Conservation (phyloP, 1,140 invertebrate genomes). For the Grapholita molesta region DNA sequence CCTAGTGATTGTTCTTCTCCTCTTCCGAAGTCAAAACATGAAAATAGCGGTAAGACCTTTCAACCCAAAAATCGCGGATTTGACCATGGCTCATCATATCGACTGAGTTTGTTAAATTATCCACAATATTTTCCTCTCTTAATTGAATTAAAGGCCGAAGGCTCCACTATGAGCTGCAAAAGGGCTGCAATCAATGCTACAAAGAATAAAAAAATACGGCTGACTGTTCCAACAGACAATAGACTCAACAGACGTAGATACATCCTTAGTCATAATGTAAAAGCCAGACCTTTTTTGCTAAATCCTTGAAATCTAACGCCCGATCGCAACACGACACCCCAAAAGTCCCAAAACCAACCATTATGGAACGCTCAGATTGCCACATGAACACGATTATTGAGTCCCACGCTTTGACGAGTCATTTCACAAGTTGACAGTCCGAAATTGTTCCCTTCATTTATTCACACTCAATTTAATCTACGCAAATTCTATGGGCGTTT, state of each 20-base stretch:
- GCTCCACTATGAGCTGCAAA: too few species aligned
- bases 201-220: too few species aligned
- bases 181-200: too few species aligned
- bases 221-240: neutral
- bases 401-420: neutral
- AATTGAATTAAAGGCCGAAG: too few species aligned
- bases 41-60: too few species aligned
- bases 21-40: too few species aligned
- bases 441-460: constrained; percentile 18
- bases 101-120: too few species aligned
- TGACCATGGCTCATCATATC: too few species aligned
- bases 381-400: neutral
- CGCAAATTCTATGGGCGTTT: constrained; percentile 15
- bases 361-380: neutral
- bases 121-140: too few species aligned
- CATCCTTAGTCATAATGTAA: neutral
- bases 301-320: neutral
- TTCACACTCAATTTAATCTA: constrained; percentile 40
- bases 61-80: too few species aligned
- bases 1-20: too few species aligned
- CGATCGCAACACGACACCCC: neutral
- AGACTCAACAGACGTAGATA: neutral
- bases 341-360: neutral
- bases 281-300: neutral
- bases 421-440: constrained; percentile 13